Conservation (phyloP, 2,113 vertebrate species). For the Neogobius melanostomus region DNA sequence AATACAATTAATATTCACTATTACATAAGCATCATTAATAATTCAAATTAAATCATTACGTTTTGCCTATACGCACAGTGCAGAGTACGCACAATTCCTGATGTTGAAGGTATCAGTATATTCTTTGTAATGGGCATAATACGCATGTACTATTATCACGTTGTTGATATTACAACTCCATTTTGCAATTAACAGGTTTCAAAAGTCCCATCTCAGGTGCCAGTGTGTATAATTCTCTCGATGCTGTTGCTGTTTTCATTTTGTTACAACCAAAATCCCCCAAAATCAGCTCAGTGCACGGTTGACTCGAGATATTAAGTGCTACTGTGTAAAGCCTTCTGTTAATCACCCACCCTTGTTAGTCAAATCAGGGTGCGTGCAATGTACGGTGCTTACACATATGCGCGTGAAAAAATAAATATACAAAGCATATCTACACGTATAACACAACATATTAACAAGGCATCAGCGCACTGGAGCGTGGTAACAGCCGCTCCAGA, state of each 20-base stretch:
- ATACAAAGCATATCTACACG: conserved; percentile 16
- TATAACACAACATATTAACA: conserved; percentile 28
- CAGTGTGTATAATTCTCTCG: conserved; percentile 21
- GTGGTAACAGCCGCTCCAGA: conserved; percentile 53
- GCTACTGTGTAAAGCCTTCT: conserved; percentile 9
- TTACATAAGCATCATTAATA: conserved; percentile 1
- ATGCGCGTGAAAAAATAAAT: conserved; percentile 22
- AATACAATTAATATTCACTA: background rate
- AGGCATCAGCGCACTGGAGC: conserved; percentile 47
- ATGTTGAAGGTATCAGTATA: background rate
- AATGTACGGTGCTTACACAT: conserved; percentile 22
- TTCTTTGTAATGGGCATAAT: background rate
- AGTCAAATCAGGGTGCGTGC: conserved; percentile 15
- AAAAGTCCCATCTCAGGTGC: conserved; percentile 27
- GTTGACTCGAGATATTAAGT: conserved; percentile 10
- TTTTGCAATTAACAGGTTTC: conserved; percentile 5
- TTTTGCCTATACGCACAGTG: background rate
- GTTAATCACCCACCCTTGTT: conserved; percentile 32
- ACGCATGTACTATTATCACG: background rate
- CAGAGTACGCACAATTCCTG: background rate
- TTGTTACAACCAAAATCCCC: background rate
- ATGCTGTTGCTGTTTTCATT: conserved; percentile 15
- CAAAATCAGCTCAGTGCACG: conserved; percentile 7
- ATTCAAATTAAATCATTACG: background rate
- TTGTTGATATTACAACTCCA: background rate